These are phyloP conservation scores for Chaetophractus vellerosus DNA, from an alignment of 2,797 vertebrate genomes.

Conservation along the genomic window DNA sequence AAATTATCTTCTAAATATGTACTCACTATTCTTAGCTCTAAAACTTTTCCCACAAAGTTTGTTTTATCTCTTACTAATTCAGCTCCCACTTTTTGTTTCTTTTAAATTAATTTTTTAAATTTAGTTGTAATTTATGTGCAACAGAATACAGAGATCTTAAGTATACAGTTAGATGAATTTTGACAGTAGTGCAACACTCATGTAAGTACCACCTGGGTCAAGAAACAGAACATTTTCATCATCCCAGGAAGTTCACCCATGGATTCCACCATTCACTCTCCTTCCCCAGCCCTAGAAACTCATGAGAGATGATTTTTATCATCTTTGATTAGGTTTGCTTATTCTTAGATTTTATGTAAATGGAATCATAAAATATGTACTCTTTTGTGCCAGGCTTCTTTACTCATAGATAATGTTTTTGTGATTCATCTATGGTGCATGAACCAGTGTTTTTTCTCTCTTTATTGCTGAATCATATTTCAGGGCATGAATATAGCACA, in stretches of 20 bases:
- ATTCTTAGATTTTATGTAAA: constrained; percentile 17
- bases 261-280: neutral
- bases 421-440: neutral
- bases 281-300: neutral
- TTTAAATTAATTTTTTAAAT: constrained; percentile 18
- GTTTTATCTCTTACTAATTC: constrained; percentile 22
- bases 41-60: constrained; percentile 26
- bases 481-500: neutral
- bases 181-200: neutral
- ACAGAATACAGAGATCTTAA: neutral
- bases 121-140: neutral
- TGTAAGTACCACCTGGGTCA: neutral
- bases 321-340: constrained; percentile 33
- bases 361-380: neutral
- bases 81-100: neutral
- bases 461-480: neutral
- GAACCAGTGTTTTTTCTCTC: neutral
- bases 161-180: constrained; percentile 51
- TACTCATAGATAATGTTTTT: neutral
- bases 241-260: constrained; percentile 2
- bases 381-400: neutral
- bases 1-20: neutral
- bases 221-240: constrained; percentile 45
- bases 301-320: neutral
- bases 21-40: neutral